These are phyloP conservation scores for Conus betulinus DNA, from an alignment of 1,140 invertebrate species.

Conservation along the genomic window DNA sequence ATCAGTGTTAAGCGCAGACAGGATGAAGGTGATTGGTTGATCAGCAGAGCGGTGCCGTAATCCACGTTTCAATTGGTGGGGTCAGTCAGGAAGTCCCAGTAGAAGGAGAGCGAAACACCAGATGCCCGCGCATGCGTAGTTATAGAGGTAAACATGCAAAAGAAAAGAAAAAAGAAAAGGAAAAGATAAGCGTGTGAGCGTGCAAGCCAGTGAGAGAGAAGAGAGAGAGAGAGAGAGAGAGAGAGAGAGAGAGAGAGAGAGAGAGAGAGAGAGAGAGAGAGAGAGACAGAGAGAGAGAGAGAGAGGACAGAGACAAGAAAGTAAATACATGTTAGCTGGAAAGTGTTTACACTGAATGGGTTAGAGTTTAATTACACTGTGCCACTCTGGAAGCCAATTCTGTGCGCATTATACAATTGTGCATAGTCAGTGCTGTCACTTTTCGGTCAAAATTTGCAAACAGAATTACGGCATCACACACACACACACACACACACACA, in stretches of 20 bases:
- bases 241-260: neutral
- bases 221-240: neutral
- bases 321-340: too few relatives aligned
- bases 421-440: too few relatives aligned
- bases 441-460: too few relatives aligned
- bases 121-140: neutral
- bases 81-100: neutral
- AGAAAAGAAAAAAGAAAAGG: neutral
- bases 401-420: too few relatives aligned
- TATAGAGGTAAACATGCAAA: constrained; percentile 7
- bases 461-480: too few relatives aligned
- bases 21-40: neutral
- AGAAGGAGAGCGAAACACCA: neutral
- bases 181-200: neutral
- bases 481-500: too few relatives aligned
- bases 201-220: neutral
- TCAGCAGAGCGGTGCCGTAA: neutral
- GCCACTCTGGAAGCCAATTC: too few relatives aligned
- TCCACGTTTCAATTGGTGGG: neutral
- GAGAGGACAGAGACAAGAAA: too few relatives aligned
- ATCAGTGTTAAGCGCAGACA: neutral
- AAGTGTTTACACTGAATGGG: too few relatives aligned
- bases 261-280: constrained; percentile 13
- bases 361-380: too few relatives aligned
- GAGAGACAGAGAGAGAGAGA: constrained; percentile 18